phyloP scores from a whole-genome alignment of 2,797 vertebrate species.

The Oceanodroma leucorhoa region DNA sequence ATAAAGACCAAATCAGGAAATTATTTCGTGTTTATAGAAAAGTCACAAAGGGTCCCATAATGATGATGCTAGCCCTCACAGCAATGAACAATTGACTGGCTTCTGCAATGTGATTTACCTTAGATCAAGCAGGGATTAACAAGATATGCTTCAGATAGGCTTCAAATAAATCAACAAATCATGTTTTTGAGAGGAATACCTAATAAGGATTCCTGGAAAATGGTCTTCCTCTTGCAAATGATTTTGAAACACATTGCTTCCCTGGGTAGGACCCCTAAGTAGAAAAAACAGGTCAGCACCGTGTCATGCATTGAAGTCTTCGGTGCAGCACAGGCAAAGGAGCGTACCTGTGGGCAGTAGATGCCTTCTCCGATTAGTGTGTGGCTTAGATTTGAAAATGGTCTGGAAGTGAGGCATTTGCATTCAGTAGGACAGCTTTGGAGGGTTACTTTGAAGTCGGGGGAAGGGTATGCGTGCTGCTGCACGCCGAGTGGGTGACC shows the following conservation, averaged over 20 bases:
- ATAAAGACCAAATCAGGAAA: neutral
- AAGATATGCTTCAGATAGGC: neutral
- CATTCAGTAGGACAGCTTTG: neutral
- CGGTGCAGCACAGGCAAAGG: neutral
- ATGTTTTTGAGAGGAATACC: neutral
- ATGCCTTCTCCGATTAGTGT: neutral
- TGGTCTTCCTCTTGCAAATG: neutral
- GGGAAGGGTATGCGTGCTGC: neutral
- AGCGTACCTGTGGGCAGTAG: neutral
- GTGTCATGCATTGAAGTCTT: accelerated
- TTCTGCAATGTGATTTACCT: neutral
- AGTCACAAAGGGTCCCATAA: neutral
- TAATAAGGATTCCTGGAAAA: neutral
- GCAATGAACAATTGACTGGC: neutral
- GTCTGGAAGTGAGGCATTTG: neutral
- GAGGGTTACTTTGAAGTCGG: neutral
- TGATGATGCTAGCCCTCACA: neutral
- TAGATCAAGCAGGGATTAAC: neutral
- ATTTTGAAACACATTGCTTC: neutral
- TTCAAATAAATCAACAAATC: neutral
- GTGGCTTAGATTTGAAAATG: neutral
- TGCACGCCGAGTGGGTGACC: accelerated
- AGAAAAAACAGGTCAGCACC: neutral
- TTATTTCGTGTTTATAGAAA: neutral
- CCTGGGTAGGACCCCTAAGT: neutral